These are phyloP conservation scores for Thecocarcelia acutangulata DNA, from an alignment of 2,888 invertebrate species.

Conservation along the genomic window DNA sequence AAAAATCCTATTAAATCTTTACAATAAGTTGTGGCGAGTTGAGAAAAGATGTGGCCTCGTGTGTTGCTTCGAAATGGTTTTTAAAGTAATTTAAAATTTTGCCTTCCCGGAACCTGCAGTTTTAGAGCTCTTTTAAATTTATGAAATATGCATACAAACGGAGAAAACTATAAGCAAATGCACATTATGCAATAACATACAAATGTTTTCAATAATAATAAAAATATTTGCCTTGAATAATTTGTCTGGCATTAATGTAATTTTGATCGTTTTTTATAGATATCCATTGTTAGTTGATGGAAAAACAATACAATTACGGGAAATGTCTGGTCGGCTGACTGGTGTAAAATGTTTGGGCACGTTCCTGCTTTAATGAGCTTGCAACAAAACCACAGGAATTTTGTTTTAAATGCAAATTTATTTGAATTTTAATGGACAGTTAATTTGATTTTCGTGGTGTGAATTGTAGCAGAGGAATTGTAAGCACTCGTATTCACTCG, in stretches of 20 bases:
- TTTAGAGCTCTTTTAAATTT: neutral
- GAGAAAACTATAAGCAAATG: constrained; percentile 18
- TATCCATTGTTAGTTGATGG: neutral
- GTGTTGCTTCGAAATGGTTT: constrained; percentile 10
- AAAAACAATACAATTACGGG: constrained; percentile 13
- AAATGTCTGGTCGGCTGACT: constrained; percentile 11
- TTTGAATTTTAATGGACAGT: constrained; percentile 4
- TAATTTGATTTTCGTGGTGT: constrained; percentile 6
- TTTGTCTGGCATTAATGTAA: constrained; percentile 29
- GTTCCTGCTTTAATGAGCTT: constrained; percentile 23
- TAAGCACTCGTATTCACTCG: constrained; percentile 20
- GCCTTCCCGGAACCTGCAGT: constrained; percentile 32
- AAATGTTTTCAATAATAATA: constrained; percentile 26
- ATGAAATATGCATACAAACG: neutral
- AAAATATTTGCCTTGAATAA: constrained; percentile 56
- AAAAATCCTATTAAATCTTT: constrained; percentile 55
- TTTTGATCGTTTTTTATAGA: constrained; percentile 20
- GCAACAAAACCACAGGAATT: constrained; percentile 45
- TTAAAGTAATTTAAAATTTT: constrained; percentile 16
- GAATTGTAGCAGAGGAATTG: constrained; percentile 17
- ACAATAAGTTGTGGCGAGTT: constrained; percentile 34
- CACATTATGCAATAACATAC: constrained; percentile 20
- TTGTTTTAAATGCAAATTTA: constrained; percentile 5
- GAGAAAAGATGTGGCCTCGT: neutral
- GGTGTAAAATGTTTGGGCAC: constrained; percentile 24